phyloP scores from a whole-genome alignment of 1,140 invertebrate species.

The Megathymus violae region DNA sequence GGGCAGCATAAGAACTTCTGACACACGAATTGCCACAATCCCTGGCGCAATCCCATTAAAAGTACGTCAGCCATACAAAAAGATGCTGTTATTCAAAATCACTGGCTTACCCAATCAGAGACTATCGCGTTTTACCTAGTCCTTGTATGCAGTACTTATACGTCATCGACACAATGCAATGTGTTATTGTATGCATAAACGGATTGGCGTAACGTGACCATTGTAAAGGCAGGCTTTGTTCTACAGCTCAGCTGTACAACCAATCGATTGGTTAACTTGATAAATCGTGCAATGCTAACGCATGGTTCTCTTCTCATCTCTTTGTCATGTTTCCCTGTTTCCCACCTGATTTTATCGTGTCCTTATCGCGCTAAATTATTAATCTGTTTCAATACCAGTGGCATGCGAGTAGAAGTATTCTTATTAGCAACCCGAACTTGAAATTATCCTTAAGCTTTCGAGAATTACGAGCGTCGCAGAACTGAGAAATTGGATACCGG shows the following conservation, averaged over 20 bases:
- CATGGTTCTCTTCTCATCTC: not conserved
- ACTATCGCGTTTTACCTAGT: slow-evolving; percentile 3
- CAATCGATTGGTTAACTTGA: slow-evolving; percentile 28
- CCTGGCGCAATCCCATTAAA: no score
- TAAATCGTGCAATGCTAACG: slow-evolving; percentile 19
- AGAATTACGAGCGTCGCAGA: no score
- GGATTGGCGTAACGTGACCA: slow-evolving; percentile 52
- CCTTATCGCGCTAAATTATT: no score
- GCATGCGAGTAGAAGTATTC: no score
- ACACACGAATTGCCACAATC: no score
- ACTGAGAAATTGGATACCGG: no score
- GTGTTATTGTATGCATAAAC: slow-evolving; percentile 45
- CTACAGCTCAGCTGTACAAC: slow-evolving; percentile 31
- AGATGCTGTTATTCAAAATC: no score
- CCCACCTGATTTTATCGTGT: slow-evolving; percentile 3
- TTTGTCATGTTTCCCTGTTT: no score
- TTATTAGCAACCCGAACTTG: no score
- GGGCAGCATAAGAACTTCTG: no score
- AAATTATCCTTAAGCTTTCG: no score
- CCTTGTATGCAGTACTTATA: slow-evolving; percentile 18
- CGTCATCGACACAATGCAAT: slow-evolving; percentile 46
- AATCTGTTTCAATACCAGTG: no score
- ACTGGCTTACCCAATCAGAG: slow-evolving; percentile 15
- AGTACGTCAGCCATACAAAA: not conserved
- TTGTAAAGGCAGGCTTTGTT: slow-evolving; percentile 35